phyloP scores from a whole-genome alignment of 1,140 invertebrate species.

The Cephus cinctus region DNA sequence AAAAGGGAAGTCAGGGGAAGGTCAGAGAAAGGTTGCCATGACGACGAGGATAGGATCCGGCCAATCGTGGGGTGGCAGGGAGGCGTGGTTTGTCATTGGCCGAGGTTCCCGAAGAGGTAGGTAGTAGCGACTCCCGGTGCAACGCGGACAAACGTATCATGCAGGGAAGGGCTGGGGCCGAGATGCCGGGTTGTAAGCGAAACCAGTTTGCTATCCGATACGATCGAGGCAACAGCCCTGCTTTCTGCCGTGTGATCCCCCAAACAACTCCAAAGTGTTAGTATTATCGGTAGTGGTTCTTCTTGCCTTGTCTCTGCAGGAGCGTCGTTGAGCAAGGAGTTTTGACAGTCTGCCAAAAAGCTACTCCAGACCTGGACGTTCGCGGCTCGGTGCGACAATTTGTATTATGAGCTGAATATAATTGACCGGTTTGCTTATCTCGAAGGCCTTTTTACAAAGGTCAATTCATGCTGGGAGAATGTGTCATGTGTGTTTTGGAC shows the following conservation, averaged over 20 bases:
- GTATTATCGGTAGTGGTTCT: too few relatives aligned
- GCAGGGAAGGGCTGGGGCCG: slow-evolving; percentile 53
- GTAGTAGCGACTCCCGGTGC: slow-evolving; percentile 29
- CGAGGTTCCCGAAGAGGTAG: slow-evolving; percentile 20
- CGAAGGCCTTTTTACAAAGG: too few relatives aligned
- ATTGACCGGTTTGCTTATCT: too few relatives aligned
- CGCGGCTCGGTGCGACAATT: too few relatives aligned
- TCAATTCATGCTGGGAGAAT: too few relatives aligned
- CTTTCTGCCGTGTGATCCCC: neutral
- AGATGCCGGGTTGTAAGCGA: slow-evolving; percentile 56
- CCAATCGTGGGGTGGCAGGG: slow-evolving; percentile 39
- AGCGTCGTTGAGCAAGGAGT: too few relatives aligned
- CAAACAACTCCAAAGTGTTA: too few relatives aligned
- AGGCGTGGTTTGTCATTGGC: slow-evolving; percentile 50
- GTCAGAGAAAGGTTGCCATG: slow-evolving; percentile 48
- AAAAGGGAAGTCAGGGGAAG: slow-evolving; percentile 26
- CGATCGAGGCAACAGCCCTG: slow-evolving; percentile 51
- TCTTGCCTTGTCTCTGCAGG: too few relatives aligned
- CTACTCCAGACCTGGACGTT: too few relatives aligned
- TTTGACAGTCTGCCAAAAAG: too few relatives aligned
- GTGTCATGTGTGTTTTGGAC: too few relatives aligned
- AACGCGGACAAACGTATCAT: slow-evolving; percentile 55
- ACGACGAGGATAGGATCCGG: slow-evolving; percentile 47
- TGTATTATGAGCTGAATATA: too few relatives aligned
- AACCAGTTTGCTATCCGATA: slow-evolving; percentile 59